Conservation (phyloP, 2,888 invertebrate genomes). For the Siphonodentalium dalli region DNA sequence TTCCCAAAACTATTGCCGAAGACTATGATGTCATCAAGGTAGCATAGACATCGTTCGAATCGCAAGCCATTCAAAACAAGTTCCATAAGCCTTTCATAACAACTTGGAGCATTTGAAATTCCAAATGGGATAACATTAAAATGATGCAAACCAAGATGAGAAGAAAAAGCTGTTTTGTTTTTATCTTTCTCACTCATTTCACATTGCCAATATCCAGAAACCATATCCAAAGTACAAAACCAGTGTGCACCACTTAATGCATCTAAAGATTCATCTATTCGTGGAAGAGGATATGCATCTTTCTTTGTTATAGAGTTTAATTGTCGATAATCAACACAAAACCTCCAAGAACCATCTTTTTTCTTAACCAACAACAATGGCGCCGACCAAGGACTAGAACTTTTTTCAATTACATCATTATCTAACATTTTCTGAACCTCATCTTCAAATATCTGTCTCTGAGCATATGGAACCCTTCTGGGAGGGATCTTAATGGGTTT, state of each 20-base stretch:
- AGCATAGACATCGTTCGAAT: constrained; percentile 16
- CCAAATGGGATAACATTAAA: too few relatives aligned
- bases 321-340: constrained; percentile 24
- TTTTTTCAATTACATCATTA: constrained; percentile 22
- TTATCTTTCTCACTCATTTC: constrained; percentile 15
- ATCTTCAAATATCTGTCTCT: constrained; percentile 17
- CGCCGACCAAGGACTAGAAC: constrained; percentile 24
- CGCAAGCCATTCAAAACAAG: constrained; percentile 10
- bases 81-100: constrained; percentile 16
- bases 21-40: constrained; percentile 14
- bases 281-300: constrained; percentile 24
- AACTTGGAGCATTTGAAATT: too few relatives aligned
- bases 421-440: constrained; percentile 23
- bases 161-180: constrained; percentile 18
- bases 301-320: constrained; percentile 21
- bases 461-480: constrained; percentile 15
- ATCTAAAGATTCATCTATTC: constrained; percentile 21
- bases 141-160: constrained; percentile 17
- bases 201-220: constrained; percentile 26
- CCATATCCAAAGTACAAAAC: constrained; percentile 24
- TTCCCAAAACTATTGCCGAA: too few relatives aligned
- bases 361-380: constrained; percentile 17
- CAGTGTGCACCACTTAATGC: constrained; percentile 15
- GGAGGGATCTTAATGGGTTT: constrained; percentile 26
- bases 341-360: constrained; percentile 17